Percentiles rank a stretch among this genome's conserved stretches.
Evolutionary conservation across 2,797 vertebrate species (phyloP).

Genomic region (Acrocephalus scirpaceus): DNA sequence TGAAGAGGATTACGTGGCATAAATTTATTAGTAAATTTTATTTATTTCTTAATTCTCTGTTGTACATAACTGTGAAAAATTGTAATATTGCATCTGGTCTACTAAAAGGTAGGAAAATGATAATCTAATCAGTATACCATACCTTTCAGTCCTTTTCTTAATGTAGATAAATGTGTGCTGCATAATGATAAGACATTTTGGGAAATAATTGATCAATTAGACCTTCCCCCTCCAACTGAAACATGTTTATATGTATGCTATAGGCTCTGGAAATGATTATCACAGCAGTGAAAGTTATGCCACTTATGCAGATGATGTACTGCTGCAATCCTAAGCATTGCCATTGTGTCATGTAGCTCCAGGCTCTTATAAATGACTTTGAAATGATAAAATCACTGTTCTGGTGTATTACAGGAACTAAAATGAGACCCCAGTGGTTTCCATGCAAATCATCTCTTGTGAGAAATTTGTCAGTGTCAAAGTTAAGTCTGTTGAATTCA

Average conservation of each 20-base stretch:
- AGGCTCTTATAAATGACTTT: slow-evolving; percentile 50
- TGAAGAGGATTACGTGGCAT: background rate
- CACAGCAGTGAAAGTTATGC: slow-evolving; percentile 33
- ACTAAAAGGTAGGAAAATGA: background rate
- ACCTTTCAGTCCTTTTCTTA: background rate
- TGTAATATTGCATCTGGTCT: background rate
- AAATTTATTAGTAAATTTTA: background rate
- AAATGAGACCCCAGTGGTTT: slow-evolving; percentile 47
- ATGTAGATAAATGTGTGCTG: background rate
- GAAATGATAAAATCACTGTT: slow-evolving; percentile 56
- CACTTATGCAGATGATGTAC: slow-evolving; percentile 33
- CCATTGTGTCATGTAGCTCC: slow-evolving; percentile 29
- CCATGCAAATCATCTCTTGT: slow-evolving; percentile 43
- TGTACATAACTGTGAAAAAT: background rate
- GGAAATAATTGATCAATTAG: slow-evolving; percentile 44
- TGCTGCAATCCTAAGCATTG: background rate
- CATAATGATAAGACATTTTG: background rate
- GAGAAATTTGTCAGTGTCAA: slow-evolving; percentile 53
- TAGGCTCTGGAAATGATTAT: background rate
- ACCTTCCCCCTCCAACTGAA: background rate
- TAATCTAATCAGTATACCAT: background rate
- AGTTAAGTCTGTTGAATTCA: slow-evolving; percentile 13
- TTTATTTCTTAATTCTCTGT: background rate
- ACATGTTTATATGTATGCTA: background rate
- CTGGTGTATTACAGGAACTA: slow-evolving; percentile 37